These are phyloP conservation scores for Cherax destructor DNA, from an alignment of 1,140 invertebrate species.

Conservation along the genomic window DNA sequence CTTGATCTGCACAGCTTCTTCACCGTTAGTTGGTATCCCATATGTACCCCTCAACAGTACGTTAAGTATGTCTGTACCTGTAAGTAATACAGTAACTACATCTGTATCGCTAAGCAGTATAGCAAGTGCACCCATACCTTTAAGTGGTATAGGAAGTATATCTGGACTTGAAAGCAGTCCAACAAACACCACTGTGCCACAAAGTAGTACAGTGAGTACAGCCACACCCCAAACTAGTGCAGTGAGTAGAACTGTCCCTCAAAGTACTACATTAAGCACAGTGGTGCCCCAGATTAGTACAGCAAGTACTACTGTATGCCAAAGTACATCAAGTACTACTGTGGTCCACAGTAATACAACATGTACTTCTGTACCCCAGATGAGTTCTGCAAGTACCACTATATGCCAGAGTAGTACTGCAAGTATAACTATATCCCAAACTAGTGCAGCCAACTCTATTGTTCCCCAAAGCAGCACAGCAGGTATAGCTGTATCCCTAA, in stretches of 20 bases:
- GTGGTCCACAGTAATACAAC: not conserved
- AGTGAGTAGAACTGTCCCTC: slow-evolving; percentile 7
- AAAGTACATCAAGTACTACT: slow-evolving; percentile 12
- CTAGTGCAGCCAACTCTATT: not conserved
- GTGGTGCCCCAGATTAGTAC: not conserved
- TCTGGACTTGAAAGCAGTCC: not conserved
- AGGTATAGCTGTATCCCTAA: slow-evolving; percentile 10
- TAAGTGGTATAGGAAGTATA: not conserved
- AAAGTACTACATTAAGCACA: not conserved
- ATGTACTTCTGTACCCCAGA: not conserved
- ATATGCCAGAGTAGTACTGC: not conserved
- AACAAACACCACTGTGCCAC: not conserved
- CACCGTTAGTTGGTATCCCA: not conserved
- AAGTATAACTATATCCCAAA: not conserved
- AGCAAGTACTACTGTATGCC: not conserved
- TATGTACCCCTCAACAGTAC: not conserved
- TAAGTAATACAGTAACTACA: not conserved
- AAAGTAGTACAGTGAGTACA: slow-evolving; percentile 5
- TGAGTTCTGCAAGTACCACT: not conserved
- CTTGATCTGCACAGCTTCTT: slow-evolving; percentile 13
- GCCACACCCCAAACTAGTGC: not conserved
- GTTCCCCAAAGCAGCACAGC: not conserved
- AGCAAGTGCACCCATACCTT: not conserved
- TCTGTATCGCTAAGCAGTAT: not conserved
- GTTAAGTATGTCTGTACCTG: not conserved